These are phyloP conservation scores for Halocaridina rubra DNA, from an alignment of 2,888 invertebrate genomes.

Conservation along the genomic window DNA sequence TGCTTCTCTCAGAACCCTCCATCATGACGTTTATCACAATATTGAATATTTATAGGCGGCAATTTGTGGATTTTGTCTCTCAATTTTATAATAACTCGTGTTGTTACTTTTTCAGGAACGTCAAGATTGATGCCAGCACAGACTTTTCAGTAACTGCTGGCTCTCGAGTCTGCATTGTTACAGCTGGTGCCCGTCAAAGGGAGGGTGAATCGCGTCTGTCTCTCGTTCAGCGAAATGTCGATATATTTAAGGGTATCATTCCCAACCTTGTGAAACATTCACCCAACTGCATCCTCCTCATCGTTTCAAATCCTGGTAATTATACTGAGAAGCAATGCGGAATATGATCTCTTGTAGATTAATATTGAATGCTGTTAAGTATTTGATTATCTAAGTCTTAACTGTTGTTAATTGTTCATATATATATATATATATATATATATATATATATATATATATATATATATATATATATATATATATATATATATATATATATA, in stretches of 20 bases:
- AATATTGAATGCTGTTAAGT: too few species aligned
- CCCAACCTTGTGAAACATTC: constrained; percentile 85
- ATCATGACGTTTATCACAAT: too few species aligned
- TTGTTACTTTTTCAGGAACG: too few species aligned
- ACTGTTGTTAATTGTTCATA: too few species aligned
- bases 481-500: not conserved
- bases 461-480: constrained; percentile 30
- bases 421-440: constrained; percentile 38
- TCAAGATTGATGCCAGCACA: constrained; percentile 81
- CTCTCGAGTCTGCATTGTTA: constrained; percentile 87
- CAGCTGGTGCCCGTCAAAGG: constrained; percentile 90
- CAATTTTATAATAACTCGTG: too few species aligned
- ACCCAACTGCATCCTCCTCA: constrained; percentile 84
- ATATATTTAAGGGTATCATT: constrained; percentile 87
- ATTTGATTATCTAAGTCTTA: too few species aligned
- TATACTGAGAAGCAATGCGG: constrained; percentile 60
- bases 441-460: constrained; percentile 29
- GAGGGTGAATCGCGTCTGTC: constrained; percentile 89
- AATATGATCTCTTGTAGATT: too few species aligned
- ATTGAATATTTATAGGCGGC: too few species aligned
- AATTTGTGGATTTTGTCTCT: too few species aligned
- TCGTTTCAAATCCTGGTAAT: constrained; percentile 86
- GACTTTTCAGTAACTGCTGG: constrained; percentile 83
- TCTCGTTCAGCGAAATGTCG: constrained; percentile 89
- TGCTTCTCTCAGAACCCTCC: too few species aligned